Conservation (phyloP, 1,140 invertebrate species). For the Scaptodrosophila lebanonensis region DNA sequence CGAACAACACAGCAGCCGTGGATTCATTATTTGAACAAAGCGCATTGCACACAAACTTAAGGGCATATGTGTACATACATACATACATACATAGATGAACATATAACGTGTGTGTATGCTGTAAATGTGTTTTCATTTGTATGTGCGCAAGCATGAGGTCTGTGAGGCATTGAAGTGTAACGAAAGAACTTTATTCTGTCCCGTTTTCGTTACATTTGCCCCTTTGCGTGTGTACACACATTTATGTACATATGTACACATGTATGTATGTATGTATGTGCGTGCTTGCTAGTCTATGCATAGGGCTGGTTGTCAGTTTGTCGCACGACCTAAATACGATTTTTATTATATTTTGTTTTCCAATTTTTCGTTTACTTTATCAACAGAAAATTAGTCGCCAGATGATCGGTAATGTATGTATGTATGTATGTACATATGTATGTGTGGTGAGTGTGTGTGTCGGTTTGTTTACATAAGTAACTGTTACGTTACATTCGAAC, state of each 20-base stretch:
- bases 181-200: background rate
- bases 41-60: too few relatives aligned
- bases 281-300: too few relatives aligned
- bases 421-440: background rate
- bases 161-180: conserved; percentile 11
- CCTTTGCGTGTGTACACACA: too few relatives aligned
- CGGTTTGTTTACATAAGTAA: conserved; percentile 20
- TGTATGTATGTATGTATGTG: too few relatives aligned
- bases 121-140: background rate
- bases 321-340: conserved; percentile 15
- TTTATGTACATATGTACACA: too few relatives aligned
- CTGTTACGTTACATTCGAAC: background rate
- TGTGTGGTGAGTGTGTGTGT: conserved; percentile 9
- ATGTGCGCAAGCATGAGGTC: conserved; percentile 27
- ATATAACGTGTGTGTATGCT: conserved; percentile 19
- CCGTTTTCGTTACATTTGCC: conserved; percentile 13
- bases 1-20: conserved; percentile 3
- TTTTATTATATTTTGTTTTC: background rate
- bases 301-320: too few relatives aligned
- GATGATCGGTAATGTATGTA: conserved; percentile 1
- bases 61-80: too few relatives aligned
- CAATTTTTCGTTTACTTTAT: too few relatives aligned
- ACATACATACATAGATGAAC: background rate
- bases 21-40: too few relatives aligned
- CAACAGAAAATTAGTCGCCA: conserved; percentile 1